These are phyloP conservation scores for Chrysodeixis includens DNA, from an alignment of 2,888 invertebrate genomes.

Conservation along the genomic window DNA sequence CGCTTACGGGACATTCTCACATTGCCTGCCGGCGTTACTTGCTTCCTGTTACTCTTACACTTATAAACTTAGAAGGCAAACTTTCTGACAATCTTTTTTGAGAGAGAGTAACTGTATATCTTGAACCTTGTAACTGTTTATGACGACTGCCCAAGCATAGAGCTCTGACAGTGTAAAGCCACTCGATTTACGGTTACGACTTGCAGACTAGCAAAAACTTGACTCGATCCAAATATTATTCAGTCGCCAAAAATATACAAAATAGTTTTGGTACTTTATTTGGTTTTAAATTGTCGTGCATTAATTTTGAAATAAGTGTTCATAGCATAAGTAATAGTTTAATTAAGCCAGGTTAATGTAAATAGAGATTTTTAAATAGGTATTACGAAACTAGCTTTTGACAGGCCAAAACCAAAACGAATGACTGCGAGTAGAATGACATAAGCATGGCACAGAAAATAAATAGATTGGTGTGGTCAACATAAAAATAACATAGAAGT, in stretches of 20 bases:
- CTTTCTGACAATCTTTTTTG: conserved; percentile 22
- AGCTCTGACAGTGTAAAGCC: conserved; percentile 35
- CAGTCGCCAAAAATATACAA: conserved; percentile 12
- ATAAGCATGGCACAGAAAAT: neutral
- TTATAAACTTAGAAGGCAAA: conserved; percentile 17
- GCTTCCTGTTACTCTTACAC: conserved; percentile 21
- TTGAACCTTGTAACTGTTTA: conserved; percentile 26
- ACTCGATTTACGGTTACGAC: conserved; percentile 46
- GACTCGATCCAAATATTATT: conserved; percentile 10
- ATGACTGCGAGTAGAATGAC: conserved; percentile 3
- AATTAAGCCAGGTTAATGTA: conserved; percentile 27
- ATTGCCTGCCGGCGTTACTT: conserved; percentile 62
- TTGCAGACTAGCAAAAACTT: conserved; percentile 28
- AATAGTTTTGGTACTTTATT: neutral
- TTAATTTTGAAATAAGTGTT: conserved; percentile 24
- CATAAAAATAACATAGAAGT: neutral
- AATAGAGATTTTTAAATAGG: conserved; percentile 35
- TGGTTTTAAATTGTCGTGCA: conserved; percentile 7
- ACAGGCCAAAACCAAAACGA: conserved; percentile 34
- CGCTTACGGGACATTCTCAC: conserved; percentile 86
- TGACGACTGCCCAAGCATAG: conserved; percentile 30
- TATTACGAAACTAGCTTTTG: conserved; percentile 52
- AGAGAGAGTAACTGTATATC: conserved; percentile 21
- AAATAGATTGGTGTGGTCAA: neutral
- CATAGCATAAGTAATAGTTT: conserved; percentile 12